These are phyloP conservation scores for Silurus aristotelis DNA, from an alignment of 2,797 vertebrate genomes.

Conservation along the genomic window DNA sequence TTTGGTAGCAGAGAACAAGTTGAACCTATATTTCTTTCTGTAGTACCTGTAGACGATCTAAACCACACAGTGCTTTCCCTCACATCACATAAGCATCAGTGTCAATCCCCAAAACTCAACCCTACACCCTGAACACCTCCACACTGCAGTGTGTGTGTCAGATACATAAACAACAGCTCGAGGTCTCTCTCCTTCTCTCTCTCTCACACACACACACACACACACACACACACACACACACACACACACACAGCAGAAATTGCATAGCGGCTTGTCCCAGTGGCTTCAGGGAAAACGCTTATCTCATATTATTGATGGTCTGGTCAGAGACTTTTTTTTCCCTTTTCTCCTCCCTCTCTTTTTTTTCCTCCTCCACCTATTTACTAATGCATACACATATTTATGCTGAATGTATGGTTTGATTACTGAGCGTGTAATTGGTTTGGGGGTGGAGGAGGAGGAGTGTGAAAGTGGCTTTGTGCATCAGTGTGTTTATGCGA, in stretches of 20 bases:
- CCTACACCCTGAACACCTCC: constrained; percentile 21
- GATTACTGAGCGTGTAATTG: constrained; percentile 56
- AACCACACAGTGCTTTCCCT: constrained; percentile 5
- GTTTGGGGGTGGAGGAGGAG: constrained; percentile 39
- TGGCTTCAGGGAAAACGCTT: constrained; percentile 6
- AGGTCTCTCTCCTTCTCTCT: background rate
- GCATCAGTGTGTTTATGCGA: constrained; percentile 34
- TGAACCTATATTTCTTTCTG: background rate
- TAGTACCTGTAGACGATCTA: background rate
- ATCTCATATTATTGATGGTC: constrained; percentile 39
- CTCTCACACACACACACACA: background rate
- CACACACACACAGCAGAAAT: background rate
- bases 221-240: background rate
- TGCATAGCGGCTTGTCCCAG: background rate
- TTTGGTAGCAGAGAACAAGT: background rate
- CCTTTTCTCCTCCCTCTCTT: constrained; percentile 1
- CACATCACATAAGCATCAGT: constrained; percentile 42
- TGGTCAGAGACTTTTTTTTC: background rate
- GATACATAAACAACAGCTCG: background rate
- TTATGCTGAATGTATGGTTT: constrained; percentile 51
- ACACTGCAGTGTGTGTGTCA: constrained; percentile 22
- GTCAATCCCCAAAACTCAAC: constrained; percentile 39
- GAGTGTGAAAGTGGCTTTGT: constrained; percentile 45
- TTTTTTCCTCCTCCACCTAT: constrained; percentile 67
- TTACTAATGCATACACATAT: constrained; percentile 47